These are phyloP conservation scores for Vulpes lagopus DNA, from an alignment of 2,113 vertebrate genomes.

Conservation along the genomic window DNA sequence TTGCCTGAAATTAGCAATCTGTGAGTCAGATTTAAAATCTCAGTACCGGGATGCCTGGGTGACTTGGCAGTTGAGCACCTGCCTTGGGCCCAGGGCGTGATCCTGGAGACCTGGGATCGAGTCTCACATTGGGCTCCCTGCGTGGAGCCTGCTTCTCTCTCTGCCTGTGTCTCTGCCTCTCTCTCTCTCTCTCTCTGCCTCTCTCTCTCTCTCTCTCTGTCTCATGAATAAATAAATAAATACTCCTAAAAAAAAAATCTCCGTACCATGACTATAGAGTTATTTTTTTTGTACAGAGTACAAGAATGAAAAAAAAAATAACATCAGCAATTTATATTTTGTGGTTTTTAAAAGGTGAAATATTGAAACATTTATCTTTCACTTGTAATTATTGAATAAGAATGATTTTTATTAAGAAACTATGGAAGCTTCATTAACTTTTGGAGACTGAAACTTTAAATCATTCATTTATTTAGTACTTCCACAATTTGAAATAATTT, in stretches of 20 bases:
- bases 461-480: background rate
- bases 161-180: no score
- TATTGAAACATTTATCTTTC: background rate
- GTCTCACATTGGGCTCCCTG: no score
- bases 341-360: background rate
- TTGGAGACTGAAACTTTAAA: background rate
- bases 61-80: no score
- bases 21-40: background rate
- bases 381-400: background rate
- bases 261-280: background rate
- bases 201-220: no score
- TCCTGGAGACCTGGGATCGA: no score
- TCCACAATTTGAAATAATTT: background rate
- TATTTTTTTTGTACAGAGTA: background rate
- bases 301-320: background rate
- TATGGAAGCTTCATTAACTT: background rate
- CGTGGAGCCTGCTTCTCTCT: no score
- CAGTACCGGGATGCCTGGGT: background rate
- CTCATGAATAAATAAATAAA: no score
- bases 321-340: background rate
- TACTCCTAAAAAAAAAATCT: background rate
- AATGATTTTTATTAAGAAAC: conserved; percentile 5
- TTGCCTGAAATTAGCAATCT: background rate
- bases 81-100: no score
- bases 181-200: no score